phyloP scores from a whole-genome alignment of 2,113 vertebrate species.

The Gyps fulvus region DNA sequence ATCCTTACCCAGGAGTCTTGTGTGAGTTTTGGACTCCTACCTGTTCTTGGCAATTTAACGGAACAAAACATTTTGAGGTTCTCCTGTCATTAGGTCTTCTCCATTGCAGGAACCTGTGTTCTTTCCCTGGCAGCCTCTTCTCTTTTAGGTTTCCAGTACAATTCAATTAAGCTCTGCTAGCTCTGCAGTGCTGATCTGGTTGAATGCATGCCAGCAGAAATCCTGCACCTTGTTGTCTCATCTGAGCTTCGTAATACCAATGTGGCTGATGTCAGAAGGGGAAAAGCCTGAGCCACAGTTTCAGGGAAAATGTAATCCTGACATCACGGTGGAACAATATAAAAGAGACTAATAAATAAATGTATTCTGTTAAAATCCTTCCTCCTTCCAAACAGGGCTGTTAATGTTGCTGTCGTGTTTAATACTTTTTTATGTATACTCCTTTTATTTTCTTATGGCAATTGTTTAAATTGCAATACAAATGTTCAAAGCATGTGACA shows the following conservation, averaged over 20 bases:
- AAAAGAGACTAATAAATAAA: neutral
- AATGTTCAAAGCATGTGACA: constrained; percentile 55
- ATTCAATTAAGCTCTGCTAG: neutral
- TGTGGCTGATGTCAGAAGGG: neutral
- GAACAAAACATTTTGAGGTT: neutral
- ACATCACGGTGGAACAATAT: neutral
- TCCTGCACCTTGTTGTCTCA: neutral
- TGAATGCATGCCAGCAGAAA: neutral
- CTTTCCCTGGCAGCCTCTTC: neutral
- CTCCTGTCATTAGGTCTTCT: neutral
- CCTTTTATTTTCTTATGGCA: constrained; percentile 40
- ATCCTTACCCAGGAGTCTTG: neutral
- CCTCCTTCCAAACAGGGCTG: neutral
- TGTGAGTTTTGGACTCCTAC: constrained; percentile 26
- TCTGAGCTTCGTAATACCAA: neutral
- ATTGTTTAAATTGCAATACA: constrained; percentile 58
- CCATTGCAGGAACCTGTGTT: neutral
- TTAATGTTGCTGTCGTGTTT: constrained; percentile 43
- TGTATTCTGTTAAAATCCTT: neutral
- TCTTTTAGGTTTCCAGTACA: neutral
- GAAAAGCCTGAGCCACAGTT: neutral
- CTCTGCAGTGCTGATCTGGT: neutral
- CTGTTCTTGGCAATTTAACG: neutral
- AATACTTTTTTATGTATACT: constrained; percentile 52
- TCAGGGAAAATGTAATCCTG: neutral